A percentile compares a stretch with the other conserved stretches of the same genome.
These are phyloP conservation scores for Pagetopsis macropterus DNA, from an alignment of 2,797 vertebrate species.

Conservation along the genomic window DNA sequence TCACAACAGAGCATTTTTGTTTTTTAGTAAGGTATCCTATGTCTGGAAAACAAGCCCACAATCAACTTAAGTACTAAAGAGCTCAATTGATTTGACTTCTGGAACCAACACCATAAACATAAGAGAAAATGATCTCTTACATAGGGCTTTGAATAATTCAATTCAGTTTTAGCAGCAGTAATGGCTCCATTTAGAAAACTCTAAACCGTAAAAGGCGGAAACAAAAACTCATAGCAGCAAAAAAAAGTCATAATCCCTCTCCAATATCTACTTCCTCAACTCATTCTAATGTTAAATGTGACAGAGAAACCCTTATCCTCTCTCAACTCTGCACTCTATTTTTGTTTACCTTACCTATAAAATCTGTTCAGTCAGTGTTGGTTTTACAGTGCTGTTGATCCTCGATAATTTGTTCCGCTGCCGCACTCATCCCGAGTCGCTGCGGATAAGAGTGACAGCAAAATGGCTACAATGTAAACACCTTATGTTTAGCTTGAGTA, in stretches of 20 bases:
- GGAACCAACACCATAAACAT: not conserved
- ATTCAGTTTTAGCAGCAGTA: not conserved
- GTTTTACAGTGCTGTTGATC: slow-evolving; percentile 21
- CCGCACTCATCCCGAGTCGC: slow-evolving; percentile 6
- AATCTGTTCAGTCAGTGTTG: not conserved
- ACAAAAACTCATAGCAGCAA: not conserved
- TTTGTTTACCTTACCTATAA: slow-evolving; percentile 4
- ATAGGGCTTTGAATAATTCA: not conserved
- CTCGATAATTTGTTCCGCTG: slow-evolving; percentile 39
- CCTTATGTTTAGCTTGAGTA: slow-evolving; percentile 35
- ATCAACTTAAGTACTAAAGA: not conserved
- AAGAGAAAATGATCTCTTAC: not conserved
- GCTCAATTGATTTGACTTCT: not conserved
- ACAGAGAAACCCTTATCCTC: not conserved
- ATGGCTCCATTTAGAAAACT: not conserved
- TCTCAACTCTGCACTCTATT: not conserved
- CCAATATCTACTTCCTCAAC: not conserved
- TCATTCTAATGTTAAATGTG: slow-evolving; percentile 1
- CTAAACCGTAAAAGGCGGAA: not conserved
- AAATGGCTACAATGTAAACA: slow-evolving; percentile 48
- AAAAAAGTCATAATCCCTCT: slow-evolving; percentile 12
- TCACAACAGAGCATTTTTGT: too few species aligned
- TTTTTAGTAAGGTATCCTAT: too few species aligned
- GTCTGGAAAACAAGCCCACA: too few species aligned
- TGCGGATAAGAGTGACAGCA: slow-evolving; percentile 38